A percentile compares a stretch with the other conserved stretches of the same genome.
phyloP scores from a whole-genome alignment of 2,797 vertebrate species.

The Chanos chanos region DNA sequence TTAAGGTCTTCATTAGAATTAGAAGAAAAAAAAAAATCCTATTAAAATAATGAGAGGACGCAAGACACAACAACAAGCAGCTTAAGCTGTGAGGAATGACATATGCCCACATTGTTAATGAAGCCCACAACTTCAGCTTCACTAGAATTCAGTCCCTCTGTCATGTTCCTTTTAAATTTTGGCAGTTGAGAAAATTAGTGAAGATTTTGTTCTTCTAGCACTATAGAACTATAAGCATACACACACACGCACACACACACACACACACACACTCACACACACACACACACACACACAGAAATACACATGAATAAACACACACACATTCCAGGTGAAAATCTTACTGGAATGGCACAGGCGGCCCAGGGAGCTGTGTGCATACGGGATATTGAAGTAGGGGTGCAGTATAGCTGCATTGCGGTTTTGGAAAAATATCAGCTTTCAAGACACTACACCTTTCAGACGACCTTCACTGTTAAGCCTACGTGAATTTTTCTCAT shows the following conservation, averaged over 20 bases:
- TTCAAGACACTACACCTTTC: neutral
- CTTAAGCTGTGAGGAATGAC: neutral
- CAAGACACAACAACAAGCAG: neutral
- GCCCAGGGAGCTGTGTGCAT: neutral
- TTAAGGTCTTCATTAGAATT: constrained; percentile 12
- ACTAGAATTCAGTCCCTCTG: neutral
- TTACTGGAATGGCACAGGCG: neutral
- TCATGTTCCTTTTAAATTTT: no score
- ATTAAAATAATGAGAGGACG: constrained; percentile 3
- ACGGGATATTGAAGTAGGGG: neutral
- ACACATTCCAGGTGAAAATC: neutral
- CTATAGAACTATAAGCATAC: neutral
- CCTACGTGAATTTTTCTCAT: neutral
- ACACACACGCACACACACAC: neutral
- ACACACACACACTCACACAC: neutral
- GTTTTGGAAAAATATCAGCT: neutral
- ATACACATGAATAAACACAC: no score
- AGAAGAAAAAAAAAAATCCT: no score
- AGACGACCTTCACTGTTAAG: neutral
- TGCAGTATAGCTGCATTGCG: neutral
- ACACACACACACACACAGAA: neutral
- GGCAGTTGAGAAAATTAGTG: no score
- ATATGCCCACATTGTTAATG: neutral
- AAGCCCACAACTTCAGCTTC: neutral
- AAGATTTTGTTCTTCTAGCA: neutral